phyloP scores from a whole-genome alignment of 2,888 invertebrate species.

The Tenodera sinensis region DNA sequence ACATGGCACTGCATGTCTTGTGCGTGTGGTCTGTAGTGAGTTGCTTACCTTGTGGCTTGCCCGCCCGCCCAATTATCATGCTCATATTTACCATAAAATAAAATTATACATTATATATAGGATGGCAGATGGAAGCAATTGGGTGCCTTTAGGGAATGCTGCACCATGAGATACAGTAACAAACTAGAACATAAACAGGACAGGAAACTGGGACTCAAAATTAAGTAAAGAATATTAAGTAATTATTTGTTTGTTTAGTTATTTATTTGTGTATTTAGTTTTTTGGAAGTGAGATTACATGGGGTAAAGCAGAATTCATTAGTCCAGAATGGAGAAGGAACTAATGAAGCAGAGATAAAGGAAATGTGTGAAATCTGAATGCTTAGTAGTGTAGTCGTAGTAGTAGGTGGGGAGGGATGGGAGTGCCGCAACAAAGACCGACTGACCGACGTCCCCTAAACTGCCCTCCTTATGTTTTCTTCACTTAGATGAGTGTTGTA shows the following conservation, averaged over 20 bases:
- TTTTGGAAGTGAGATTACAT: background rate
- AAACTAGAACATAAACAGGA: background rate
- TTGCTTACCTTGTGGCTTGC: conserved; percentile 33
- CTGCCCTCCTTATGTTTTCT: conserved; percentile 29
- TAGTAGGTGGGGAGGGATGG: conserved; percentile 20
- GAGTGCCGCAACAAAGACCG: conserved; percentile 30
- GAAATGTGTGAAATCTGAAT: background rate
- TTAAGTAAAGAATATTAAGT: background rate
- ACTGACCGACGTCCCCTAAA: conserved; percentile 23
- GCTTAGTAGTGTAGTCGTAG: background rate
- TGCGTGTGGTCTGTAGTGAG: conserved; percentile 29
- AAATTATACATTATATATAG: background rate
- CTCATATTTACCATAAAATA: background rate
- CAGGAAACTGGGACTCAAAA: background rate
- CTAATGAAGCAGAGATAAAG: background rate
- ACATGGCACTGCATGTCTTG: conserved; percentile 33
- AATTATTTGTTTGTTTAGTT: too few species aligned
- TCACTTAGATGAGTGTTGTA: conserved; percentile 35
- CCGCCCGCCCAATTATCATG: conserved; percentile 20
- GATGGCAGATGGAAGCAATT: background rate
- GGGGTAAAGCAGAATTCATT: background rate
- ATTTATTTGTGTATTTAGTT: background rate
- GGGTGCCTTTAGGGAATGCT: background rate
- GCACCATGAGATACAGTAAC: background rate
- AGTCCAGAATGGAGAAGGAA: background rate